phyloP scores from a whole-genome alignment of 2,888 invertebrate genomes.

The Pseudeuparius sepicola region DNA sequence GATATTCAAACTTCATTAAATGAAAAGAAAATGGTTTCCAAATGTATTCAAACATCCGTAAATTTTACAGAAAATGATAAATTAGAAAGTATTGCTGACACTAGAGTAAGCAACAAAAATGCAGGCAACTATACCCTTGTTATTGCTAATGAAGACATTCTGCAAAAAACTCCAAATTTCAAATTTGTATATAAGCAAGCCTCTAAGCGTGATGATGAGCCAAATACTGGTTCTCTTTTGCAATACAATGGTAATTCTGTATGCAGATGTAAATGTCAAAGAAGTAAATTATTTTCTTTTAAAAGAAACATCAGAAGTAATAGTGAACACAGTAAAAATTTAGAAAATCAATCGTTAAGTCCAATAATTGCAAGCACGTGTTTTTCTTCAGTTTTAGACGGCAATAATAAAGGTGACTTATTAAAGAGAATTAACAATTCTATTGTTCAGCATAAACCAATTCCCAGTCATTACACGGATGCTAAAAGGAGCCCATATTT shows the following conservation, averaged over 20 bases:
- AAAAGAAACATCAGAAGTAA: neutral
- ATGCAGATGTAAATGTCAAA: conserved; percentile 1
- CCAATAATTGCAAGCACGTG: too few species aligned
- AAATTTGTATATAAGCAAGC: conserved; percentile 21
- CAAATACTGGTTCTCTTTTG: neutral
- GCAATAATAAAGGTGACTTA: too few species aligned
- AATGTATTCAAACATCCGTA: conserved; percentile 19
- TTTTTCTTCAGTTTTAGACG: too few species aligned
- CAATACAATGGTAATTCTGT: conserved; percentile 2
- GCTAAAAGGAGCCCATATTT: too few species aligned
- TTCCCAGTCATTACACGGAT: too few species aligned
- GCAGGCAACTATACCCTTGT: conserved; percentile 22
- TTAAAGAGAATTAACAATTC: too few species aligned
- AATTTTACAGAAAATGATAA: too few species aligned
- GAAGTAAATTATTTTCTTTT: neutral
- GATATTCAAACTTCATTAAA: too few species aligned
- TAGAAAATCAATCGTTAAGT: neutral
- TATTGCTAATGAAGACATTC: conserved; percentile 16
- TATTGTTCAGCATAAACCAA: too few species aligned
- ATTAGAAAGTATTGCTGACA: too few species aligned
- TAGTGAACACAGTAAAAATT: neutral
- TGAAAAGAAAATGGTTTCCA: conserved; percentile 15
- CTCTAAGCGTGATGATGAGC: too few species aligned
- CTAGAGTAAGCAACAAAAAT: neutral
- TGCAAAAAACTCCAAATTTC: conserved; percentile 14